Percentiles rank a stretch among this genome's conserved stretches.
Evolutionary conservation across 2,797 vertebrate species (phyloP).

Genomic region (Mormyrus hasselquistii): DNA sequence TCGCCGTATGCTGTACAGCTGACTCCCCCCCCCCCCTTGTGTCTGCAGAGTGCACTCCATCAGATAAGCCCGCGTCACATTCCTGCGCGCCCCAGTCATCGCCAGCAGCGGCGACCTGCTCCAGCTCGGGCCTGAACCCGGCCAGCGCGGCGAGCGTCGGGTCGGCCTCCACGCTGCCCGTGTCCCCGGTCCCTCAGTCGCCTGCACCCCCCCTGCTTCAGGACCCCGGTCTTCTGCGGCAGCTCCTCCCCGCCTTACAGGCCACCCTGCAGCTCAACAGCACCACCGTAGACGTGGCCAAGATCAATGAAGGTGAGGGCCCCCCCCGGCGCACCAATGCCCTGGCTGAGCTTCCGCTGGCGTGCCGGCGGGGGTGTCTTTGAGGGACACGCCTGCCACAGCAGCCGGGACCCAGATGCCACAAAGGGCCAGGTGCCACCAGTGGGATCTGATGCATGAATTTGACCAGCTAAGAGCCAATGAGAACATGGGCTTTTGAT

Average conservation of each 20-base stretch:
- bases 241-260: conserved; percentile 93
- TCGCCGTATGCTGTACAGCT: background rate
- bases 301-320: conserved; percentile 92
- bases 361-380: background rate
- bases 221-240: conserved; percentile 93
- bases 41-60: conserved; percentile 75
- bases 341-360: background rate
- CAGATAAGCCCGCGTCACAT: conserved; percentile 81
- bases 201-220: conserved; percentile 74
- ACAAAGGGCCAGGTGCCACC: background rate
- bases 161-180: conserved; percentile 69
- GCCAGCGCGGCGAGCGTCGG: conserved; percentile 54
- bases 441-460: background rate
- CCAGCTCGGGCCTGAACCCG: conserved; percentile 62
- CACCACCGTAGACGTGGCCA: conserved; percentile 92
- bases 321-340: background rate
- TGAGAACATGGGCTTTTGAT: background rate
- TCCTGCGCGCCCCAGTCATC: conserved; percentile 66
- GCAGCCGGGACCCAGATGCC: background rate
- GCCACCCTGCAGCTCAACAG: conserved; percentile 96
- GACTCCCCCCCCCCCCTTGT: background rate
- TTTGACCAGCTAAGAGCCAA: background rate
- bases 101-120: conserved; percentile 71
- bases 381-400: background rate
- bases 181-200: conserved; percentile 71